Evolutionary conservation across 2,113 vertebrate species (phyloP).

Genomic region (Cyanoramphus novaezelandiae): DNA sequence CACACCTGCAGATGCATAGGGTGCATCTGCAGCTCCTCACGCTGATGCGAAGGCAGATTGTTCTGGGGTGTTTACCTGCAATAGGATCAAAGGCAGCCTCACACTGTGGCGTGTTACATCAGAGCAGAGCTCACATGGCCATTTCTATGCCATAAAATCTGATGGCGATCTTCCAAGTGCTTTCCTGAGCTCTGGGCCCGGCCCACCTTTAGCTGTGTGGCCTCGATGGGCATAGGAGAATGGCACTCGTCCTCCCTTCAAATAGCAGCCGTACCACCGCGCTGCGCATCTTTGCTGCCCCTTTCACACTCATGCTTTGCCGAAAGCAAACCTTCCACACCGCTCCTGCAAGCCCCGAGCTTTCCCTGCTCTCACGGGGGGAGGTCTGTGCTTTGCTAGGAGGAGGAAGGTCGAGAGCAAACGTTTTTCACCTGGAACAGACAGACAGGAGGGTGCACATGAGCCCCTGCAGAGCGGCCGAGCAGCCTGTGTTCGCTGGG

Average conservation of each 20-base stretch:
- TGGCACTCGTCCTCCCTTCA: not conserved
- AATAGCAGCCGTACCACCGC: not conserved
- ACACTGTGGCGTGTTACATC: not conserved
- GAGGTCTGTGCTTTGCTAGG: not conserved
- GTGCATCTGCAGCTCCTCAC: not conserved
- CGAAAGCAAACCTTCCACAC: not conserved
- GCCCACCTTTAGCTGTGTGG: not conserved
- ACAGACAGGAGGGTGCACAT: not conserved
- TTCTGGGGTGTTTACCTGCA: not conserved
- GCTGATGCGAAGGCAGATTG: not conserved
- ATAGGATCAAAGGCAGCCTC: slow-evolving; percentile 30
- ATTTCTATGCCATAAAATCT: not conserved
- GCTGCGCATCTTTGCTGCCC: fast-evolving
- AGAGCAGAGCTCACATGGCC: not conserved
- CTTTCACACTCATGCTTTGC: not conserved
- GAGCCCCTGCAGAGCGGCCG: not conserved
- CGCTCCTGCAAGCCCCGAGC: not conserved
- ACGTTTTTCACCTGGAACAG: not conserved
- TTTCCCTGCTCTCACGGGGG: not conserved
- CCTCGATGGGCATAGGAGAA: fast-evolving
- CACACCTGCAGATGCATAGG: not conserved
- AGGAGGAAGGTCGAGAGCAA: not conserved
- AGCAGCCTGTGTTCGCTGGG: not conserved
- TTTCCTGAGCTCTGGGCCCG: not conserved
- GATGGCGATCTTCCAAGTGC: not conserved